Evolutionary conservation across 2,113 vertebrate species (phyloP), one percentile per base, ranked within the genome.

Genomic region (Barbus barbus): DNA sequence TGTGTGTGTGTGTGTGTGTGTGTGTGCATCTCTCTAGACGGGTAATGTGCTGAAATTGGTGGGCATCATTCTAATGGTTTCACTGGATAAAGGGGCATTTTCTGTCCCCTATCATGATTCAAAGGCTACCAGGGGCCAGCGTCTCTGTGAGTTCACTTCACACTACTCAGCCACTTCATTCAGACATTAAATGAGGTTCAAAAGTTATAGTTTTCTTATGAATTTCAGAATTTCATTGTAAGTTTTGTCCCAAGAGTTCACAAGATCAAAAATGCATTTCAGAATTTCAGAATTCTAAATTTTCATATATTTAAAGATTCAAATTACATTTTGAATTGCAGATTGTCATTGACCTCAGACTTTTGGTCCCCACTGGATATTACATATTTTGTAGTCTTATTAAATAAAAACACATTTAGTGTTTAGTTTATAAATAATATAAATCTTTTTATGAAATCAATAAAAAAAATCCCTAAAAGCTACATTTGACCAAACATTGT

Each of bases 121-220:
- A 24, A 85, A 80, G 24, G 71, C 46, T 24, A 22, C 77, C 48
- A 67, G 26, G 6, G 44, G 82, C 20, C 83, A 85, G 38, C 72
- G 38, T 41, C 31, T 86, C 31, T 87, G 89, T 90, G 22, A 90
- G 89, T 86, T 44, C 53, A 46, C 18, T n/a, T n/a, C n/a, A n/a
- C n/a, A n/a, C n/a, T n/a, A n/a, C n/a, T n/a, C n/a, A n/a, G n/a
- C n/a, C n/a, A n/a, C n/a, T 58, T 44, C 20, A 75, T 9, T 48
- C 24, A 24, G 31, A 58, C 3, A 58, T n/a, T 58, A 58, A n/a
- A n/a, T 9, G 8, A 1, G 9, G 2, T 58, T 58, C 8, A 58
- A n/a, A n/a, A n/a, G 53, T 22, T 38, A 20, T 1, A 22, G n/a
- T 56, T 51, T n/a, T 44, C n/a, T 20, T 28, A 31, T 56, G 53